Conservation (phyloP, 2,888 invertebrate genomes). For the Campoplex capitator region DNA sequence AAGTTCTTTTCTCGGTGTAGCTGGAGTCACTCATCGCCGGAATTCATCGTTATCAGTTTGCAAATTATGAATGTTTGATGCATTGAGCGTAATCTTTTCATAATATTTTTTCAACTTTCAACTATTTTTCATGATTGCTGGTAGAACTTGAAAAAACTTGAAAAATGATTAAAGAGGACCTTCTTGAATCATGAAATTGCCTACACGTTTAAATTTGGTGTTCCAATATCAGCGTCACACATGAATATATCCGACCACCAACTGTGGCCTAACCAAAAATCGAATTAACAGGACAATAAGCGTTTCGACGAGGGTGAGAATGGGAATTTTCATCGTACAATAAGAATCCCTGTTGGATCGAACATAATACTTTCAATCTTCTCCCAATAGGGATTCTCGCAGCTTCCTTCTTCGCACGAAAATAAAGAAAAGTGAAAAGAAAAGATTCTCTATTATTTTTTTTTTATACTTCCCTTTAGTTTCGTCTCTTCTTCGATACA, state of each 20-base stretch:
- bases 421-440: slow-evolving; percentile 9
- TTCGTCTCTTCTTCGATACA: neutral
- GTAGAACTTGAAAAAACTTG: no score
- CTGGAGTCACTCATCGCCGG: no score
- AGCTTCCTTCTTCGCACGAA: slow-evolving; percentile 20
- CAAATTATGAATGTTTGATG: neutral
- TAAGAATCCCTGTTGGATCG: slow-evolving; percentile 27
- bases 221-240: neutral
- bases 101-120: no score
- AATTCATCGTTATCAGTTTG: no score
- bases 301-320: slow-evolving; percentile 71
- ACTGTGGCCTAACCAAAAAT: slow-evolving; percentile 71
- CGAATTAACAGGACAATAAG: slow-evolving; percentile 77
- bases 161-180: no score
- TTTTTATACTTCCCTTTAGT: slow-evolving; percentile 4
- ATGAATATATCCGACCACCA: slow-evolving; percentile 74
- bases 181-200: neutral
- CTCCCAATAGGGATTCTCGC: slow-evolving; percentile 16
- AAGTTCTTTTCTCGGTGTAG: no score
- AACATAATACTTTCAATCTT: slow-evolving; percentile 32
- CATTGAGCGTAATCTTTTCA: neutral
- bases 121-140: neutral
- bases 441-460: slow-evolving; percentile 30
- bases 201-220: neutral
- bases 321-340: slow-evolving; percentile 64